phyloP scores from a whole-genome alignment of 2,113 vertebrate species.

The Mustelus asterias region DNA sequence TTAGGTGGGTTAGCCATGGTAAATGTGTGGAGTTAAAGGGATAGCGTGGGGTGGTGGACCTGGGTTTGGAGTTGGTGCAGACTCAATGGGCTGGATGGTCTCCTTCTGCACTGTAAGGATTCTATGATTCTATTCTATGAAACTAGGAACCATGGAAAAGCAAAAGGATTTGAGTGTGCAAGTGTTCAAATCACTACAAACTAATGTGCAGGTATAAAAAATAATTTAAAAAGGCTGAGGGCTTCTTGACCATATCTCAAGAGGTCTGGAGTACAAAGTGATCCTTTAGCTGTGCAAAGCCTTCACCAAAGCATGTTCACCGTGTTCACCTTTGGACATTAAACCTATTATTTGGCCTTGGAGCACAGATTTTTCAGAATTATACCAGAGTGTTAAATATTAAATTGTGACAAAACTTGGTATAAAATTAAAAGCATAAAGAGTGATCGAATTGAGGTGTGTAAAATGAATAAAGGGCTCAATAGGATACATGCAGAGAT shows the following conservation, averaged over 20 bases:
- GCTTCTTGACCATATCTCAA: not conserved
- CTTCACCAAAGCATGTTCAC: not conserved
- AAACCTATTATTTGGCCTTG: not conserved
- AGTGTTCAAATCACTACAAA: not conserved
- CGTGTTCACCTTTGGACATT: not conserved
- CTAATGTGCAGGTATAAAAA: not conserved
- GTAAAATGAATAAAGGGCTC: not conserved
- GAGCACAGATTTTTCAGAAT: not conserved
- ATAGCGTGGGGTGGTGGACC: too few species aligned
- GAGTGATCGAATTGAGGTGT: not conserved
- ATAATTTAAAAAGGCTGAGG: not conserved
- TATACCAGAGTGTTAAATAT: not conserved
- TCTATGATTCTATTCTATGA: not conserved
- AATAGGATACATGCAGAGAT: not conserved
- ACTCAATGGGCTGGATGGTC: too few species aligned
- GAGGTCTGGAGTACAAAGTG: not conserved
- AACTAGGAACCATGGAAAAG: not conserved
- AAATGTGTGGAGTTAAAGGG: too few species aligned
- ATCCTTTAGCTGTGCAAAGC: not conserved
- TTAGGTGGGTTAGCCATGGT: too few species aligned
- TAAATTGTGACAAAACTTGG: not conserved
- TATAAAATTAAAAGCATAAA: not conserved
- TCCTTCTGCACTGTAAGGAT: too few species aligned
- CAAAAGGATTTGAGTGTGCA: not conserved
- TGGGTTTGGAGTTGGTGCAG: too few species aligned